A percentile compares a stretch with the other conserved stretches of the same genome.
Conservation (phyloP, 2,113 vertebrate species). For the Cheilinus undulatus region DNA sequence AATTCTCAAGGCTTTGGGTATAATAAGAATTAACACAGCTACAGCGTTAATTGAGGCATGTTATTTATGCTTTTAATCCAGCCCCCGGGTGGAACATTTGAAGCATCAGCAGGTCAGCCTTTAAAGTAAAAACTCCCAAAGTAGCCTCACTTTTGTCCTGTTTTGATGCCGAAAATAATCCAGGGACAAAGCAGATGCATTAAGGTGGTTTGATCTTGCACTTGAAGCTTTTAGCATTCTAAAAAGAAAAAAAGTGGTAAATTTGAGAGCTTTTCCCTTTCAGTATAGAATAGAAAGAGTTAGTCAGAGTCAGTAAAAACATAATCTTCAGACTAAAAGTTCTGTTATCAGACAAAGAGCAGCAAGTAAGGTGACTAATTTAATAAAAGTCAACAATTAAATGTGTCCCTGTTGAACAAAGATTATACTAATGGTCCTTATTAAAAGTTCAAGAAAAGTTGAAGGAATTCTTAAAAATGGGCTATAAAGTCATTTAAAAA, state of each 20-base stretch:
- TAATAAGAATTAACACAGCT: slow-evolving; percentile 25
- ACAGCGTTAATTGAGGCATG: slow-evolving; percentile 42
- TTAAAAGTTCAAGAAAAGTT: neutral
- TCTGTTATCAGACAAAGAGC: too few species aligned
- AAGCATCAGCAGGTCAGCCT: slow-evolving; percentile 40
- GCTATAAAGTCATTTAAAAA: too few species aligned
- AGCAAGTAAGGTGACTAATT: neutral
- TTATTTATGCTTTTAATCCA: slow-evolving; percentile 53
- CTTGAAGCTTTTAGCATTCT: slow-evolving; percentile 16
- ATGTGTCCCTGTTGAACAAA: neutral
- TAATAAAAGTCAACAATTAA: neutral
- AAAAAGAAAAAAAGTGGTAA: slow-evolving; percentile 22
- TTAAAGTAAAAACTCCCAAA: neutral
- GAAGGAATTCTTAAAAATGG: too few species aligned
- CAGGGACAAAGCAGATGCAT: slow-evolving; percentile 23
- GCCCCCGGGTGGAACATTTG: slow-evolving; percentile 38
- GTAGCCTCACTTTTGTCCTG: slow-evolving; percentile 2
- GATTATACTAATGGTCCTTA: neutral
- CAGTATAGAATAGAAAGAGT: neutral
- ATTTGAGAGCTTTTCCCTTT: slow-evolving; percentile 19
- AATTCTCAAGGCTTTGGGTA: slow-evolving; percentile 20
- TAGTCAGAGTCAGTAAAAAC: slow-evolving; percentile 6
- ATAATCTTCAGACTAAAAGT: slow-evolving; percentile 19
- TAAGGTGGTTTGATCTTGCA: slow-evolving; percentile 18
- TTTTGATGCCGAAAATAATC: slow-evolving; percentile 39